Conservation (phyloP, 2,113 vertebrate species). For the Varanus komodoensis region DNA sequence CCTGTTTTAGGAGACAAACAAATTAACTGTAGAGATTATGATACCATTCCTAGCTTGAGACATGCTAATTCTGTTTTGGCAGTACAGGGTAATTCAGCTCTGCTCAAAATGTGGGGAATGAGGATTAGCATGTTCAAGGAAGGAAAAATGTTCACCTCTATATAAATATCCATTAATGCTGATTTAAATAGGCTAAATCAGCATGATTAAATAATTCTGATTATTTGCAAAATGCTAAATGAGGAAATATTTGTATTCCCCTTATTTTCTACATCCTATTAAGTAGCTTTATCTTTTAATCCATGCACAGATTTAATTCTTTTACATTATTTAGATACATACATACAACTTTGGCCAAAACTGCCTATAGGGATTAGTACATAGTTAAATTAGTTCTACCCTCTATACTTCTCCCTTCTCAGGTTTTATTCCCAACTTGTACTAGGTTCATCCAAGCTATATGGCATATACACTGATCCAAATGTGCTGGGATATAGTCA, state of each 20-base stretch:
- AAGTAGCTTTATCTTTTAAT: background rate
- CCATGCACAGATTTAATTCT: background rate
- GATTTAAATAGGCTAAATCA: background rate
- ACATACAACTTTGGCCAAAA: background rate
- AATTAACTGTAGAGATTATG: background rate
- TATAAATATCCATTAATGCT: background rate
- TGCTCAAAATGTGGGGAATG: background rate
- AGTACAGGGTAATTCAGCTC: background rate
- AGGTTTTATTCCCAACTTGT: background rate
- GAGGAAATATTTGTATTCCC: background rate
- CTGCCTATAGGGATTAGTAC: background rate
- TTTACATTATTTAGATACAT: background rate
- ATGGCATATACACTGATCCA: background rate
- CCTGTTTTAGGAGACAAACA: background rate
- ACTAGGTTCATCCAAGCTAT: conserved; percentile 1
- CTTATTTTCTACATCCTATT: background rate
- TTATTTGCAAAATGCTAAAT: background rate
- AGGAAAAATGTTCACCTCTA: background rate
- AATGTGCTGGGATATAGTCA: background rate
- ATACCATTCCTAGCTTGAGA: background rate
- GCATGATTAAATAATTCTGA: no score
- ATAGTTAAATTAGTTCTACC: background rate
- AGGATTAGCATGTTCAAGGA: background rate
- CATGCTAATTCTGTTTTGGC: background rate
- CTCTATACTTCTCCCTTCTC: background rate